Conservation (phyloP, 2,113 vertebrate species). For the Ceyx melanurus region DNA sequence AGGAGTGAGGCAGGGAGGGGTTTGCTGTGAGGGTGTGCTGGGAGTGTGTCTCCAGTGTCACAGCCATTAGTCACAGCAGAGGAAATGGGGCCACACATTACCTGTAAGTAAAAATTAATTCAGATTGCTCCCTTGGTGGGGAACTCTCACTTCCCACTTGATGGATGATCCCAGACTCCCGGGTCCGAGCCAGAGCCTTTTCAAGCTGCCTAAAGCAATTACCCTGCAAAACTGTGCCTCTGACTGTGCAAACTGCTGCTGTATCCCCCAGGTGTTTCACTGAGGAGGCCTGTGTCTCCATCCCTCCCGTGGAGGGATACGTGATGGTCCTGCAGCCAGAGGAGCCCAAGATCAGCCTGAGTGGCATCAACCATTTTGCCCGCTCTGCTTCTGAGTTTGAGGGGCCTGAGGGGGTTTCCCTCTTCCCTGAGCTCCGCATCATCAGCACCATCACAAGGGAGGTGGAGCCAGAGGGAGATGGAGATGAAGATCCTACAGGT, state of each 20-base stretch:
- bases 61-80: neutral
- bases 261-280: slow-evolving; percentile 82
- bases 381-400: slow-evolving; percentile 94
- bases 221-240: neutral
- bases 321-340: slow-evolving; percentile 96
- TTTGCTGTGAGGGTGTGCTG: neutral
- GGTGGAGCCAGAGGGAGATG: slow-evolving; percentile 86
- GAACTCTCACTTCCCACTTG: neutral
- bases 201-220: slow-evolving; percentile 29
- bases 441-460: slow-evolving; percentile 96
- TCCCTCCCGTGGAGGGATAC: slow-evolving; percentile 87
- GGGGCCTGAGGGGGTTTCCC: slow-evolving; percentile 85
- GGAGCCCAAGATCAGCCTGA: slow-evolving; percentile 96
- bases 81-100: slow-evolving; percentile 41
- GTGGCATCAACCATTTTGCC: slow-evolving; percentile 95
- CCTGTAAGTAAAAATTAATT: slow-evolving; percentile 42
- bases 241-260: neutral
- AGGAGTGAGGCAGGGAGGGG: neutral
- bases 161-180: slow-evolving; percentile 22
- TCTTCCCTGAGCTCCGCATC: slow-evolving; percentile 94
- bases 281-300: slow-evolving; percentile 84
- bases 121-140: slow-evolving; percentile 19
- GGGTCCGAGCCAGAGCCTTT: slow-evolving; percentile 19
- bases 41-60: neutral
- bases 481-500: slow-evolving; percentile 93